Evolutionary conservation across 2,888 invertebrate genomes (phyloP), one percentile per base, ranked within the genome.

Genomic region (Ganaspis brasiliensis): DNA sequence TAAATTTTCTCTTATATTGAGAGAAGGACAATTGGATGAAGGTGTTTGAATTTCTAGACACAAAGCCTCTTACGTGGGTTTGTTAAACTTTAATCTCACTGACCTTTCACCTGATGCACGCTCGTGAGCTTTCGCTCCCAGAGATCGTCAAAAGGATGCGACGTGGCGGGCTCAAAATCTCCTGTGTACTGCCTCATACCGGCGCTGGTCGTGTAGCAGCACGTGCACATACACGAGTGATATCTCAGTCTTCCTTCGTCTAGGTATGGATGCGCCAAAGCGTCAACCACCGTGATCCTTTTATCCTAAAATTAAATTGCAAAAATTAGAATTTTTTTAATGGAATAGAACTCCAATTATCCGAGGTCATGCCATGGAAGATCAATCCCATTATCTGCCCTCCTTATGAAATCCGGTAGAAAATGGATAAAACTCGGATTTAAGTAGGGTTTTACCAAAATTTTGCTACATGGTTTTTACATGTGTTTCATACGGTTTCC

Each of bases 161-260:
- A 95, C 81, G 99, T 97, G 83, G 95, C 95, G 37, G 98, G 98
- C 92, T 99, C 99, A 87, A 98, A 97, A 92, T 98, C 98, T 37
- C 88, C 87, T 77, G 96, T 95, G 93, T 98, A 98, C 92, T 98
- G 98, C 77, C 98, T 93, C 93, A 96, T 94, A 71, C 95, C 95
- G 76, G 94, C 93, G 78, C 94, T 94, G 81, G 95, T 95, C 76
- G 96, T 96, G 92, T 96, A 97, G 93, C 99, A 99, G 90, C 99
- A 99, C 91, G 97, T 97, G 94, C 99, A 99, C 99, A 99, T 99
- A 92, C 99, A 99, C 81, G 99, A 99, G 93, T 99, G 99, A 93
- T 99, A 99, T 89, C 99, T 95, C 89, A 99, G 94, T 83, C 99
- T 95, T 35, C 99, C 99, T 92, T 99, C 99, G 91, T 99, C 99